Evolutionary conservation across 1,140 invertebrate genomes (phyloP).

Genomic region (Laupala kohalensis): DNA sequence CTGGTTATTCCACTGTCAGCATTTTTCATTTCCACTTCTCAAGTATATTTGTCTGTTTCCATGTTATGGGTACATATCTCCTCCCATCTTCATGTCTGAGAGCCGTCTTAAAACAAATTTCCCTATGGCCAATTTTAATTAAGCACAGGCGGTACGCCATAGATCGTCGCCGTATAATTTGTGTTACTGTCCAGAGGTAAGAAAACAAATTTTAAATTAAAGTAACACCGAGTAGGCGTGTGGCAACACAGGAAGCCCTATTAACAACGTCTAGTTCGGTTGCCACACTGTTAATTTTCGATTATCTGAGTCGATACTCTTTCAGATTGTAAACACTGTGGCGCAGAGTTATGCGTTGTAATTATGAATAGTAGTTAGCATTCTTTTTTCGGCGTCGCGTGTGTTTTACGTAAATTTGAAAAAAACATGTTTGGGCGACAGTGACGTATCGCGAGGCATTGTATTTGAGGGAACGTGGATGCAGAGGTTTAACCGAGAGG

Average conservation of each 20-base stretch:
- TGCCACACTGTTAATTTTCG: neutral
- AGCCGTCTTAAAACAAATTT: neutral
- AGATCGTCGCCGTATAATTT: neutral
- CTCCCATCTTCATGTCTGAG: neutral
- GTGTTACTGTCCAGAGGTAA: neutral
- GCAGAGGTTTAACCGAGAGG: neutral
- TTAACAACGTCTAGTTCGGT: neutral
- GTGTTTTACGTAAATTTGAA: neutral
- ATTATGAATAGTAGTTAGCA: neutral
- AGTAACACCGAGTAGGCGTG: neutral
- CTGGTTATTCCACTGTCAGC: neutral
- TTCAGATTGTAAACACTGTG: neutral
- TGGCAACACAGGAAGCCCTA: neutral
- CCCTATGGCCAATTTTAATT: neutral
- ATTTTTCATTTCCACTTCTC: neutral
- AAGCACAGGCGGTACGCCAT: neutral
- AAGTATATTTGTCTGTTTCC: neutral
- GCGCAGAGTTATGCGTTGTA: neutral
- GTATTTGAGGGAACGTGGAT: neutral
- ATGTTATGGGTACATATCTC: neutral
- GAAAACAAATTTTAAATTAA: neutral
- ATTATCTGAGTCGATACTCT: neutral
- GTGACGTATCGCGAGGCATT: neutral
- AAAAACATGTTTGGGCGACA: neutral
- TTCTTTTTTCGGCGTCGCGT: neutral